These are phyloP conservation scores for Rhinoraja longicauda DNA, from an alignment of 2,797 vertebrate genomes.

Conservation along the genomic window DNA sequence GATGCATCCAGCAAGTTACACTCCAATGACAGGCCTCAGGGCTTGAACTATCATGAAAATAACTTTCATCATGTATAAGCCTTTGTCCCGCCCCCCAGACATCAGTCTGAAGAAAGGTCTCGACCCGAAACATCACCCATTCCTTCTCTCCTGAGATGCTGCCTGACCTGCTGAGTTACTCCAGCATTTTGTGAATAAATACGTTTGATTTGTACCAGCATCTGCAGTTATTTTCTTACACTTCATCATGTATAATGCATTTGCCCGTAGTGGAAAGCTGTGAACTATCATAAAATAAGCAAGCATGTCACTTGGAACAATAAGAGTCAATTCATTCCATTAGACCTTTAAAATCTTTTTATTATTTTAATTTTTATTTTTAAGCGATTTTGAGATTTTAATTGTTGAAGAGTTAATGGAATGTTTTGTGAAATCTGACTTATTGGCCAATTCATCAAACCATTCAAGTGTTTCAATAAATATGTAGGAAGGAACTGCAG, in stretches of 20 bases:
- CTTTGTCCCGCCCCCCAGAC: no score
- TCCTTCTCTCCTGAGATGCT: no score
- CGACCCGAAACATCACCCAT: no score
- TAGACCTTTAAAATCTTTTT: background rate
- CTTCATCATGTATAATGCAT: background rate
- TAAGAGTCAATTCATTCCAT: background rate
- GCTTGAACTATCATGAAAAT: background rate
- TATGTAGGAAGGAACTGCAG: background rate
- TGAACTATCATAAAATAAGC: background rate
- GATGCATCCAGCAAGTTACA: background rate
- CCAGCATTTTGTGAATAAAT: no score
- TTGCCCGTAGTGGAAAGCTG: background rate
- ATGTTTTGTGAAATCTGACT: background rate
- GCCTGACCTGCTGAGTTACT: no score
- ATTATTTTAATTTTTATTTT: background rate
- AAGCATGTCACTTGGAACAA: background rate
- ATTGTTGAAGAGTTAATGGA: background rate
- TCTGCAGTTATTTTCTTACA: no score
- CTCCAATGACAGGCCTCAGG: background rate
- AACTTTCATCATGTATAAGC: background rate
- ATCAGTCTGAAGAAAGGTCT: no score
- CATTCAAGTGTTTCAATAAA: background rate
- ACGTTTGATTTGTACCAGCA: no score
- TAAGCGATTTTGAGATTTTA: background rate
- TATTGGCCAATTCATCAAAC: background rate